Conservation (phyloP, 2,113 vertebrate species). For the Peromyscus leucopus region DNA sequence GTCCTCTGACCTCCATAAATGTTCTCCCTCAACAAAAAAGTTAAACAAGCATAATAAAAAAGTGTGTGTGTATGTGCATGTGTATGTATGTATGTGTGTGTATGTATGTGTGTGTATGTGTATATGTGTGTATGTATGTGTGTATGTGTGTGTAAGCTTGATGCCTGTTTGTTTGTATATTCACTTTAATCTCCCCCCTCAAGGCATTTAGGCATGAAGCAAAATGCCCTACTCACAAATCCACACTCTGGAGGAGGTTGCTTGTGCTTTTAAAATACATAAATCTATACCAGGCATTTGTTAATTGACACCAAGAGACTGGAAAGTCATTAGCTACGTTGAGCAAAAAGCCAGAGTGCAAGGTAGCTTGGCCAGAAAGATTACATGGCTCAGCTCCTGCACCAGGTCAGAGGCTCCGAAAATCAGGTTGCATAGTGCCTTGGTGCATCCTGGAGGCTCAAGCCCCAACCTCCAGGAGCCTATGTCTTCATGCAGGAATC, state of each 20-base stretch:
- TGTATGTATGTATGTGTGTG: no score
- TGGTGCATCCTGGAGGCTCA: neutral
- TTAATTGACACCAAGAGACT: neutral
- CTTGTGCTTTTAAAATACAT: conserved; percentile 34
- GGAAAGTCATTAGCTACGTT: neutral
- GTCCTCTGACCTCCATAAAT: neutral
- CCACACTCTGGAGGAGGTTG: neutral
- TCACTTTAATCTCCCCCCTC: neutral
- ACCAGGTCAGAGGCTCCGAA: neutral
- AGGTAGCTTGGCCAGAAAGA: neutral
- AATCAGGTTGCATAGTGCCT: neutral
- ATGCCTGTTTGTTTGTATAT: neutral
- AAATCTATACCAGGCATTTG: neutral
- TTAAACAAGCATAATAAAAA: neutral
- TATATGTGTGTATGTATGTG: neutral
- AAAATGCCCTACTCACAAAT: conserved; percentile 20
- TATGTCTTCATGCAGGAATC: rapidly evolving
- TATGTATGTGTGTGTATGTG: no score
- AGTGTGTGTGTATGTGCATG: no score
- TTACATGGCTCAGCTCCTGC: neutral
- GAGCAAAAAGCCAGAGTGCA: neutral
- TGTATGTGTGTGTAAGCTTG: neutral
- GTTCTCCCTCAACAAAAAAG: neutral
- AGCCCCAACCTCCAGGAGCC: neutral
- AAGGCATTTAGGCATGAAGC: neutral